Base-by-base conservation (phyloP, 1,140 invertebrate genomes). In the Hyles euphorbiae region DNA sequence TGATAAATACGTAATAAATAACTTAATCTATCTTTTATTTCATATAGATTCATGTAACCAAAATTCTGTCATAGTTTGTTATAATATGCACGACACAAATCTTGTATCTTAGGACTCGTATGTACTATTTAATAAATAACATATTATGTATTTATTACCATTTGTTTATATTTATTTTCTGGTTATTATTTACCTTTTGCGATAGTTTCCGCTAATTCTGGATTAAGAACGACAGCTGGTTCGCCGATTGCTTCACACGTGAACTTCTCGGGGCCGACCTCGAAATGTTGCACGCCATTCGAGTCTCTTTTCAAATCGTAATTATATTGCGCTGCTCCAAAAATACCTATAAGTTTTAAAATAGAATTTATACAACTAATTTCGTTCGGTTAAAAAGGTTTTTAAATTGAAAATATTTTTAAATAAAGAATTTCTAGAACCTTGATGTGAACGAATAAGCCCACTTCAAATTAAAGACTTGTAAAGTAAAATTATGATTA, bases 241-340 rank as follows among this genome's bases (percentile, higher is more conserved):
- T 73, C 68, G 3, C 62, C 70, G 33, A 79, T 34, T 33, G 71
- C 56, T 57, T 76, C 61, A 51, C 81, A 86, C 6, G 74, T 57
- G 48, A 75, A 74, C n/a, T 64, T 76, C 63, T 81, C 83, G 3
- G 80, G 76, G 3, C 77, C 78, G 33, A 84, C 70, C 61, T 69
- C 71, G 52, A 75, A 87, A 62, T 81, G 74, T 11, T 74, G 63
- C 2, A 81, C 65, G 8, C 76, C 78, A 47, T 82, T 72, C n/a
- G 72, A 71, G 40, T 82, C 70, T 5, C 57, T 64, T 43, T 65
- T 68, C 45, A 81, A 68, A 46, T 68, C 68, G 50, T 84, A 84
- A 7, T 58, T 70, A 57, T 84, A 84, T 4, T 57, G 68, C 8
- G 74, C 70, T 32, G 70, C 74, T 22, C 71, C 72, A 10, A 78